Conservation (phyloP, 2,113 vertebrate species). For the Astur gentilis region DNA sequence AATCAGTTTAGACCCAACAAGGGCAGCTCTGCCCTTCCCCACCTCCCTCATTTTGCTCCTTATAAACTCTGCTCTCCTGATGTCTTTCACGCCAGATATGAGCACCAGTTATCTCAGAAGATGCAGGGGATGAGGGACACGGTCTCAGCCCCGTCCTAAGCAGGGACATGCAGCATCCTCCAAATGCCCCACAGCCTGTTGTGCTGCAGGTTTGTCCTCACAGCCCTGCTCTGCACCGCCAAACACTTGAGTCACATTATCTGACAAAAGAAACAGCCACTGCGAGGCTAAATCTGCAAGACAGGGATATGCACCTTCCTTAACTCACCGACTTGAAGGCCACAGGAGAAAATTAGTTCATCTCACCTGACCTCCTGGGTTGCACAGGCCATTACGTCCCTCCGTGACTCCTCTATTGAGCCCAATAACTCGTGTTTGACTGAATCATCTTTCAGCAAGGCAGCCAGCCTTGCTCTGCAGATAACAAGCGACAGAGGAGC, state of each 20-base stretch:
- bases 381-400: conserved; percentile 37
- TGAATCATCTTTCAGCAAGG: conserved; percentile 38
- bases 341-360: conserved; percentile 30
- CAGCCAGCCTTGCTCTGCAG: conserved; percentile 46
- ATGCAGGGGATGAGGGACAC: background rate
- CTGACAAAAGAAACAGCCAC: background rate
- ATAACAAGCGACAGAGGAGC: conserved; percentile 38
- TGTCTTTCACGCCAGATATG: background rate
- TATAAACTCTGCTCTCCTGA: background rate
- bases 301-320: background rate
- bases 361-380: conserved; percentile 47
- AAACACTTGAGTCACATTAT: background rate
- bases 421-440: conserved; percentile 38
- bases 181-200: rapidly evolving
- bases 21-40: background rate
- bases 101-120: background rate
- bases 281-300: background rate
- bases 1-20: background rate
- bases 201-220: background rate
- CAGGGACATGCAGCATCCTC: background rate
- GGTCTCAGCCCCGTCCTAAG: background rate
- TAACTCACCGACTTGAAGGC: conserved; percentile 28
- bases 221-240: background rate
- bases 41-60: background rate
- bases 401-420: conserved; percentile 12